phyloP scores from a whole-genome alignment of 2,797 vertebrate genomes.

The Coracias cyanogaster region DNA sequence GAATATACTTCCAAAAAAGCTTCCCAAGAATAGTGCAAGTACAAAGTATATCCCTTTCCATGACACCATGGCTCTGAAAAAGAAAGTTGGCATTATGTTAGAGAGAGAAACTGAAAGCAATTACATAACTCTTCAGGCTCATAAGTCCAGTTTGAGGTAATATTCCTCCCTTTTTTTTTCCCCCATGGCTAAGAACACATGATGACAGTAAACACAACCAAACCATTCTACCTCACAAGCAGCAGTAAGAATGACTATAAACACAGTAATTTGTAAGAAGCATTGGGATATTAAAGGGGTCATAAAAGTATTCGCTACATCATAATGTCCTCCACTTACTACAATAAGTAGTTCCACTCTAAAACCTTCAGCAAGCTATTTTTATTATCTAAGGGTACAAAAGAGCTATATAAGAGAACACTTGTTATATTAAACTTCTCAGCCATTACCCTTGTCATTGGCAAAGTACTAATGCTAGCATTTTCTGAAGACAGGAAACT shows the following conservation, averaged over 20 bases:
- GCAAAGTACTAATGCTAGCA: not conserved
- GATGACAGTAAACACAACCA: not conserved
- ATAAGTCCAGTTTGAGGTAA: not conserved
- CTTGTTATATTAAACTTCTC: not conserved
- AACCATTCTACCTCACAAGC: not conserved
- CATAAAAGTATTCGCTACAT: not conserved
- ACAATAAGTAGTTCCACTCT: not conserved
- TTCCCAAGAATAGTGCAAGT: slow-evolving; percentile 90
- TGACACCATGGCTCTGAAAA: slow-evolving; percentile 88
- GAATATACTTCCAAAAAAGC: slow-evolving; percentile 95
- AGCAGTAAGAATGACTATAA: not conserved
- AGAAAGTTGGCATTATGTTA: slow-evolving; percentile 12
- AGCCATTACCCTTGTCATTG: not conserved
- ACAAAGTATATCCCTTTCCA: slow-evolving; percentile 93
- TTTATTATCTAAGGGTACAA: not conserved
- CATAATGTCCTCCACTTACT: not conserved
- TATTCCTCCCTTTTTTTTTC: not conserved
- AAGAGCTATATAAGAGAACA: not conserved
- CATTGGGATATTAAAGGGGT: not conserved
- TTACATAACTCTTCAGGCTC: not conserved
- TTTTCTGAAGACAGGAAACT: not conserved
- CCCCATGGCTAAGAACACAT: not conserved
- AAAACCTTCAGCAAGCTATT: not conserved
- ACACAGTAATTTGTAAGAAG: not conserved
- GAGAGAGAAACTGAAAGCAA: not conserved